These are phyloP conservation scores for Aphelenchoides bicaudatus DNA, from an alignment of 2,888 invertebrate genomes.

Conservation along the genomic window DNA sequence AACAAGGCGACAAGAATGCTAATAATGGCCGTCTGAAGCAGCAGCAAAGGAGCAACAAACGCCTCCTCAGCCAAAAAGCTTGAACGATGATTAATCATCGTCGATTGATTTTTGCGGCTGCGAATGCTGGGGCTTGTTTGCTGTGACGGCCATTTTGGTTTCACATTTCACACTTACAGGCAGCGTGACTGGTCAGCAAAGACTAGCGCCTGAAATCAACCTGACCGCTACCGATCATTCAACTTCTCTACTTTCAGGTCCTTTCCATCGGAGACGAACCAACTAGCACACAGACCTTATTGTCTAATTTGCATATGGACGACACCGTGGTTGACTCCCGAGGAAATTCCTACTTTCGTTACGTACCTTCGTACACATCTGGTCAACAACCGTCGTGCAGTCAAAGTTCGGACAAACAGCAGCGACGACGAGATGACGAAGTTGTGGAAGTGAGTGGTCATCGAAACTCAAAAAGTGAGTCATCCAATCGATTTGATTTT, in stretches of 20 bases:
- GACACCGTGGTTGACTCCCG: neutral
- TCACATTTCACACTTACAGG: neutral
- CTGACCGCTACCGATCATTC: too few relatives aligned
- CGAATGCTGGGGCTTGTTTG: neutral
- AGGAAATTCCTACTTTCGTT: too few relatives aligned
- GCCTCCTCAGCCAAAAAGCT: too few relatives aligned
- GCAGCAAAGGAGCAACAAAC: too few relatives aligned
- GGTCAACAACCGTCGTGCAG: too few relatives aligned
- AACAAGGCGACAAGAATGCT: neutral
- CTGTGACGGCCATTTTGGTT: too few relatives aligned
- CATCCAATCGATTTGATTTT: neutral
- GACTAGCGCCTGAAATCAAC: too few relatives aligned
- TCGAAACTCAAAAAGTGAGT: neutral
- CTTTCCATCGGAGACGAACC: constrained; percentile 15
- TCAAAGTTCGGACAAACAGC: too few relatives aligned
- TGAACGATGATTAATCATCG: constrained; percentile 6
- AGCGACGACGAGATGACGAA: too few relatives aligned
- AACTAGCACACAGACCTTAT: neutral
- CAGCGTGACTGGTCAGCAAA: neutral
- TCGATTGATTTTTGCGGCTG: constrained; percentile 2
- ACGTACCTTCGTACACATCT: too few relatives aligned
- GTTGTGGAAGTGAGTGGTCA: too few relatives aligned
- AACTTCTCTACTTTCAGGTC: constrained; percentile 11
- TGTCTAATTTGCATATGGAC: neutral
- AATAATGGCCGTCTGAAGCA: neutral